Conservation (phyloP, 2,113 vertebrate species). For the Rhinoderma darwinii region DNA sequence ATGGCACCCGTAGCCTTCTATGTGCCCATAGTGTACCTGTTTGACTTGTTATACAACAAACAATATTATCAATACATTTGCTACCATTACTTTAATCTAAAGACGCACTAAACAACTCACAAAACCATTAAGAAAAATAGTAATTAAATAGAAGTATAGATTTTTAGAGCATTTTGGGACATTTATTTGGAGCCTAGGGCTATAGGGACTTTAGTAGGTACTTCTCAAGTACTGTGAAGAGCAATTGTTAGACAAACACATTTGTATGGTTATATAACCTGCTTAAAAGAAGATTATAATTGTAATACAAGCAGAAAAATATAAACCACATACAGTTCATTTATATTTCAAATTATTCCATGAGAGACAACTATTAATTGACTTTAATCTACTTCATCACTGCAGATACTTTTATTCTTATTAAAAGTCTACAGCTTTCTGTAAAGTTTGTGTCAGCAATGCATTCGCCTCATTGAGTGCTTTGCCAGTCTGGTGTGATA, state of each 20-base stretch:
- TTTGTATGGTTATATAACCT: slow-evolving; percentile 47
- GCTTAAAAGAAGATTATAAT: slow-evolving; percentile 31
- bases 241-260: slow-evolving; percentile 40
- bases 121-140: neutral
- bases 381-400: slow-evolving; percentile 63
- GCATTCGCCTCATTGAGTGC: slow-evolving; percentile 68
- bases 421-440: slow-evolving; percentile 64
- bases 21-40: neutral
- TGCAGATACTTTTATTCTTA: slow-evolving; percentile 60
- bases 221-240: neutral
- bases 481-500: slow-evolving; percentile 72
- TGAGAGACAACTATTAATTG: slow-evolving; percentile 40
- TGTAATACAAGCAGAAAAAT: slow-evolving; percentile 47
- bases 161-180: neutral
- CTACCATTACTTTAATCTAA: neutral
- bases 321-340: slow-evolving; percentile 34
- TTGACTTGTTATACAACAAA: no score
- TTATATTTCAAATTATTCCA: slow-evolving; percentile 46
- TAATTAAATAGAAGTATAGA: neutral
- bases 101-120: neutral
- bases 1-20: neutral
- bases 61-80: no score
- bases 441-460: slow-evolving; percentile 64
- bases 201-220: slow-evolving; percentile 48
- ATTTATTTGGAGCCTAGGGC: slow-evolving; percentile 65